Conservation (phyloP, 2,888 invertebrate genomes). For the Dromius quadrimaculatus region DNA sequence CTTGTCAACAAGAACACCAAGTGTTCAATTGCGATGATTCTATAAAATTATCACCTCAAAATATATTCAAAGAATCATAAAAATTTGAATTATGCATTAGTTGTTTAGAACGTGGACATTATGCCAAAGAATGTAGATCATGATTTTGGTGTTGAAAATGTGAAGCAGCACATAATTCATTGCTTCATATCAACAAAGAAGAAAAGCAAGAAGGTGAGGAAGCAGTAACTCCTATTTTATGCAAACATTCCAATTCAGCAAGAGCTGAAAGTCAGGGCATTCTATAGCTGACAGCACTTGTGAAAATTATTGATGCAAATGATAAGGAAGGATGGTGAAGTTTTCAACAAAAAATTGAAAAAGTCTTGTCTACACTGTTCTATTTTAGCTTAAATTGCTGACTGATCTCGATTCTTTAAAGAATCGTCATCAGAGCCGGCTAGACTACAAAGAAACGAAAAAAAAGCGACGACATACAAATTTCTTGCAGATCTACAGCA, state of each 20-base stretch:
- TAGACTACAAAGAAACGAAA: background rate
- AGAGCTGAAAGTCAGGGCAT: background rate
- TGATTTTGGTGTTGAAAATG: constrained; percentile 37
- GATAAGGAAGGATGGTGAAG: background rate
- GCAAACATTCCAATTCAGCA: background rate
- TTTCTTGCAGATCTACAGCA: too few relatives aligned
- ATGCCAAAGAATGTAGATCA: constrained; percentile 24
- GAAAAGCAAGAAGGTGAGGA: background rate
- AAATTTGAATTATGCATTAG: constrained; percentile 29
- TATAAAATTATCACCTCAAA: constrained; percentile 8
- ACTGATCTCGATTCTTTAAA: too few relatives aligned
- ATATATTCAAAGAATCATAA: background rate
- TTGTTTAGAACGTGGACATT: constrained; percentile 39
- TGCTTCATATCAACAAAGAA: constrained; percentile 36
- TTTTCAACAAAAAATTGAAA: too few relatives aligned
- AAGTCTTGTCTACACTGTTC: too few relatives aligned
- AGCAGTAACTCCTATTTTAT: background rate
- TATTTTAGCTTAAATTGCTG: too few relatives aligned
- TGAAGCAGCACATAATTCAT: constrained; percentile 32
- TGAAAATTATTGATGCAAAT: background rate
- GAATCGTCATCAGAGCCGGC: too few relatives aligned
- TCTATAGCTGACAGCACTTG: background rate
- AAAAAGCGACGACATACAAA: too few relatives aligned
- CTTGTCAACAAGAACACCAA: constrained; percentile 16
- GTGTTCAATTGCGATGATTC: constrained; percentile 37